Percentiles rank a stretch among this genome's conserved stretches.
Conservation (phyloP, 2,888 invertebrate genomes). For the Disparrhopalites patrizii region DNA sequence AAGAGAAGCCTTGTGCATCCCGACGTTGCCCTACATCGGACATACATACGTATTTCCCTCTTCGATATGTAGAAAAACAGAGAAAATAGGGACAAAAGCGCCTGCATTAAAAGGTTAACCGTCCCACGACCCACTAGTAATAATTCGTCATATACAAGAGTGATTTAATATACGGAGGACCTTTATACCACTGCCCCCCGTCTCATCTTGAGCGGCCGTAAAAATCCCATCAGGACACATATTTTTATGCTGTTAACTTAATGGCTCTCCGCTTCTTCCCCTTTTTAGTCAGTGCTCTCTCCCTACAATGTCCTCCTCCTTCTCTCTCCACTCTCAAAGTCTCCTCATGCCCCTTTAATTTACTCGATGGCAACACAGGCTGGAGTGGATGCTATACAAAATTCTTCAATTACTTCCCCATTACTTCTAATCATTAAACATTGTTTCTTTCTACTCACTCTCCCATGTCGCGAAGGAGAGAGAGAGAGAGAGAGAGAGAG, state of each 20-base stretch:
- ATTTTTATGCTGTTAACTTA: constrained; percentile 25
- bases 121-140: no score
- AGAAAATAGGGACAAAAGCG: no score
- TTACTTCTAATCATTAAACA: constrained; percentile 1
- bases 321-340: background rate
- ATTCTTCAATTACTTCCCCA: constrained; percentile 8
- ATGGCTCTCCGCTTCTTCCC: constrained; percentile 5
- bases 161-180: no score
- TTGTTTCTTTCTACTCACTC: background rate
- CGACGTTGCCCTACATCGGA: no score
- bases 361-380: background rate
- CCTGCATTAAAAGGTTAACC: constrained; percentile 14
- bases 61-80: constrained; percentile 9
- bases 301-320: no score
- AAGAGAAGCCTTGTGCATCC: no score
- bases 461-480: background rate
- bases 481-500: background rate
- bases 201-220: constrained; percentile 23
- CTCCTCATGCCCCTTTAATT: constrained; percentile 2
- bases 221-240: constrained; percentile 25
- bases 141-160: no score
- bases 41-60: background rate
- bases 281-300: no score
- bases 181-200: no score
- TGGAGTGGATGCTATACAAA: background rate